phyloP scores from a whole-genome alignment of 92 coral and sea anemone species.

The Palythoa grandis region DNA sequence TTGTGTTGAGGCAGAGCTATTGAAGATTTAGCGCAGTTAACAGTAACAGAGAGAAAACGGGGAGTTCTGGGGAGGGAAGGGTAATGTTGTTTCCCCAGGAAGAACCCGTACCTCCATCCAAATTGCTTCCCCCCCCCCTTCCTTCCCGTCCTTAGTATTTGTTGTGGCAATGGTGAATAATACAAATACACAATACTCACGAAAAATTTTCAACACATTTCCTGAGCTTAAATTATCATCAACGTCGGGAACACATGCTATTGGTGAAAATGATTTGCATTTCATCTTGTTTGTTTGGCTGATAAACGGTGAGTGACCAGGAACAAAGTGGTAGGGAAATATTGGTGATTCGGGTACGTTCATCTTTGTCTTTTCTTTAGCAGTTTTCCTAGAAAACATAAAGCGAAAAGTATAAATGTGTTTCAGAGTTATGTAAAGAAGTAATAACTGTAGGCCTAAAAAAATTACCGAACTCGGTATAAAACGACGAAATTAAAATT shows the following conservation, averaged over 20 bases:
- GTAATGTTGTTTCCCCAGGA: too few species aligned
- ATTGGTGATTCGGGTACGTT: constrained; percentile 42
- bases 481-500: not conserved
- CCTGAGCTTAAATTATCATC: not conserved
- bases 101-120: too few species aligned
- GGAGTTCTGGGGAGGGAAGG: too few species aligned
- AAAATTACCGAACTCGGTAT: not conserved
- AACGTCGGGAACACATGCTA: constrained; percentile 42
- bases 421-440: not conserved
- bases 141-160: too few species aligned
- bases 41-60: too few species aligned
- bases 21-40: too few species aligned
- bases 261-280: constrained; percentile 37
- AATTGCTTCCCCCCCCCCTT: too few species aligned
- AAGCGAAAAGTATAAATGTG: not conserved
- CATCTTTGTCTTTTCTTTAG: not conserved
- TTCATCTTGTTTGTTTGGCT: not conserved
- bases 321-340: constrained; percentile 33
- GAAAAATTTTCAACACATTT: constrained; percentile 5
- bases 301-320: constrained; percentile 39
- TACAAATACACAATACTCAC: constrained; percentile 11
- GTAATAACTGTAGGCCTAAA: not conserved
- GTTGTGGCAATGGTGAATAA: not conserved
- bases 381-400: not conserved
- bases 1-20: too few species aligned